phyloP scores from a whole-genome alignment of 2,888 invertebrate species.

The Sminthurides aquaticus region DNA sequence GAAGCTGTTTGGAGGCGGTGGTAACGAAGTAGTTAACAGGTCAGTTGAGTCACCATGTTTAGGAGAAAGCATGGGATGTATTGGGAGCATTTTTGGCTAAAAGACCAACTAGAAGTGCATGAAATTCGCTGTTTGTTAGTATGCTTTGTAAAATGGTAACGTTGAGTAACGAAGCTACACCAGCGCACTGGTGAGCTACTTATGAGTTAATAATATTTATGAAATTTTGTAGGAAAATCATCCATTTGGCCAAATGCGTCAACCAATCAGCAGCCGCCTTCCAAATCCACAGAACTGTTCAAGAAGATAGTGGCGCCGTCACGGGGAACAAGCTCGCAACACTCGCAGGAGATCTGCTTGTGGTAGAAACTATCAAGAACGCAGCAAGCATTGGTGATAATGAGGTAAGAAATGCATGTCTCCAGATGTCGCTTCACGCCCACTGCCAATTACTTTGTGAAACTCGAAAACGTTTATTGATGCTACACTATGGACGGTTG shows the following conservation, averaged over 20 bases:
- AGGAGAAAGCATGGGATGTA: too few relatives aligned
- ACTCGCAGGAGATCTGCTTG: constrained; percentile 30
- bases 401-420: constrained; percentile 12
- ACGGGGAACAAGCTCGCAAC: constrained; percentile 23
- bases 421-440: too few relatives aligned
- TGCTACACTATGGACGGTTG: background rate
- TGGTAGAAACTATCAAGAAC: constrained; percentile 19
- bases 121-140: too few relatives aligned
- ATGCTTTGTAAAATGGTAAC: too few relatives aligned
- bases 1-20: background rate
- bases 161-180: constrained; percentile 6
- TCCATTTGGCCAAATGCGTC: constrained; percentile 11
- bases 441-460: constrained; percentile 13
- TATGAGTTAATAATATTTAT: background rate
- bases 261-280: constrained; percentile 22
- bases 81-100: too few relatives aligned
- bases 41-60: background rate
- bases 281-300: constrained; percentile 19
- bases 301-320: background rate
- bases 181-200: background rate
- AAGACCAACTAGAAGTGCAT: too few relatives aligned
- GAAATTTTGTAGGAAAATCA: constrained; percentile 15
- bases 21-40: background rate
- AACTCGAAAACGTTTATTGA: too few relatives aligned
- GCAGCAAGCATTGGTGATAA: constrained; percentile 13